Base-by-base conservation (phyloP, 2,797 vertebrate species). In the Spea hammondii region DNA sequence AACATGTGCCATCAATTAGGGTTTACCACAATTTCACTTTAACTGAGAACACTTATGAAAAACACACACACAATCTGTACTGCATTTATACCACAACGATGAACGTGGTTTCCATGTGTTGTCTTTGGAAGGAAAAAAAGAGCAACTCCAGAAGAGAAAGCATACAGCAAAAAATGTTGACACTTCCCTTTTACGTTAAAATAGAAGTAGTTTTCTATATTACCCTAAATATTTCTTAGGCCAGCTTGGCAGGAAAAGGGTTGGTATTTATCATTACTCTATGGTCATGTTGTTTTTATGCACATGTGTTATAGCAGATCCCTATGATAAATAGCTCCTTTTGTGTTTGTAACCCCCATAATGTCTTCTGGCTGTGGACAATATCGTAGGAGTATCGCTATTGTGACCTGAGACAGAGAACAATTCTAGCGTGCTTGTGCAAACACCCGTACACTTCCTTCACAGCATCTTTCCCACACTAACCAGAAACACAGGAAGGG, bases 381-480 rank as follows among this genome's bases (percentile, higher is more conserved):
- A 62, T 62, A 17, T 62, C n/a, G 59, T 17, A 62, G 75, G 77
- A 49, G 75, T 82, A 75, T 57, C 65, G 70, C 75, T 78, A 76
- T 72, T 77, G 80, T 82, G 80, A 82, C 80, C 75, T 74, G 80
- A 74, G 66, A 77, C 75, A 74, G 70, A 92, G 91, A 94, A 94
- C 93, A 94, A 94, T 94, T 90, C 90, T 90, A 92, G 89, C 88
- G 89, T 86, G 88, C 88, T 91, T 93, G 75, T 82, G 88, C 89
- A 90, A 89, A 83, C 85, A 88, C 86, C 84, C 87, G 84, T 90
- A 89, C 90, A 90, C 87, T 94, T 94, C 93, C 93, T 82, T 93
- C 86, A 86, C 85, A 85, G 88, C 88, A 89, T 92, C 90, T 93
- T 94, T 94, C 93, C 92, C 93, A 94, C 92, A 92, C 82, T 80